A percentile compares a stretch with the other conserved stretches of the same genome.
These are phyloP conservation scores for Neotoxoptera formosana DNA, from an alignment of 1,140 invertebrate genomes.

Conservation along the genomic window DNA sequence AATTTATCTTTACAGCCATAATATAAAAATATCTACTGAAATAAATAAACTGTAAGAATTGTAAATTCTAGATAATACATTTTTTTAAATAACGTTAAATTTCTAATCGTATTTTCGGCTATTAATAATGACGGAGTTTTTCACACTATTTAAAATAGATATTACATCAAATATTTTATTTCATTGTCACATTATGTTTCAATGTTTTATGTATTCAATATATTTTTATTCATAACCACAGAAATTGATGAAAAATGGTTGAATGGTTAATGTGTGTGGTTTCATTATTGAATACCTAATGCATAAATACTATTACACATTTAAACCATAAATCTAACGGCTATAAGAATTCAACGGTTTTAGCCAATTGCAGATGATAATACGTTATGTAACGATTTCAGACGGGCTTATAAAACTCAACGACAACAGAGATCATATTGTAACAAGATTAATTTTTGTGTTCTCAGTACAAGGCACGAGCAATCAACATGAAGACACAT, in stretches of 20 bases:
- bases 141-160: not conserved
- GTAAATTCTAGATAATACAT: not conserved
- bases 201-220: not conserved
- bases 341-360: not conserved
- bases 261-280: not conserved
- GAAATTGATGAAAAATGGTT: not conserved
- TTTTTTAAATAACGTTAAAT: no score
- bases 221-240: not conserved
- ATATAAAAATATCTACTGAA: no score
- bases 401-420: conserved; percentile 8
- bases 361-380: not conserved
- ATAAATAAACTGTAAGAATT: no score
- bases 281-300: not conserved
- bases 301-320: not conserved
- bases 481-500: conserved; percentile 52
- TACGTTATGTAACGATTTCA: not conserved
- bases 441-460: conserved; percentile 50
- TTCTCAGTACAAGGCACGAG: not conserved
- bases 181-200: not conserved
- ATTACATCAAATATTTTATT: not conserved
- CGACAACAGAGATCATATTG: conserved; percentile 11
- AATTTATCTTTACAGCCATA: not conserved
- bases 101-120: not conserved
- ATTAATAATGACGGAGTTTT: not conserved
- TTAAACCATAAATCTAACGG: not conserved